Evolutionary conservation across 1,140 invertebrate species (phyloP).

Genomic region (Brachystomella parvula): DNA sequence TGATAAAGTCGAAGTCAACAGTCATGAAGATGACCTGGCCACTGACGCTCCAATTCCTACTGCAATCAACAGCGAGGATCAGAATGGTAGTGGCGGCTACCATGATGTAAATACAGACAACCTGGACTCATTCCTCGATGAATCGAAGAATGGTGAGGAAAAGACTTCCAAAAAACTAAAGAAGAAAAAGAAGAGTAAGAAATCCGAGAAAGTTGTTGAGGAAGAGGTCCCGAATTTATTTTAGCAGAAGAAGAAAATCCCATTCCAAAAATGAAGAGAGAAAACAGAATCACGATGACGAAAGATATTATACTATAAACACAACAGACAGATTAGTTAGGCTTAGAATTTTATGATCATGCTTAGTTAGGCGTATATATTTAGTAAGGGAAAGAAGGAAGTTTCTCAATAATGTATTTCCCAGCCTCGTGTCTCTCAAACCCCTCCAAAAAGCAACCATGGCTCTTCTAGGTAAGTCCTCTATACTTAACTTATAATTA

Average conservation of each 20-base stretch:
- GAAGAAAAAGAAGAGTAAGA: background rate
- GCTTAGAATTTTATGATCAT: too few species aligned
- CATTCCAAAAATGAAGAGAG: background rate
- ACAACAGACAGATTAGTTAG: too few species aligned
- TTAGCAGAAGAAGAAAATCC: background rate
- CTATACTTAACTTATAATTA: background rate
- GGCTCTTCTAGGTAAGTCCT: background rate
- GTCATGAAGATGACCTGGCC: constrained; percentile 5
- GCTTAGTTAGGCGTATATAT: too few species aligned
- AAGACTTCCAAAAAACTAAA: background rate
- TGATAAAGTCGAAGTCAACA: constrained; percentile 5
- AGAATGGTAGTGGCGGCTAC: background rate
- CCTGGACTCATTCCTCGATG: background rate
- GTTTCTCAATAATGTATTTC: too few species aligned
- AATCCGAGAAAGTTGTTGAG: background rate
- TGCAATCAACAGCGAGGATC: background rate
- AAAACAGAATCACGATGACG: background rate
- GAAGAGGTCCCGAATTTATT: background rate
- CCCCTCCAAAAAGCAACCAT: background rate
- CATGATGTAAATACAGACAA: constrained; percentile 11
- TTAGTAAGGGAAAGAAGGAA: too few species aligned
- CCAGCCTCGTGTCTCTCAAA: background rate
- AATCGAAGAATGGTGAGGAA: background rate
- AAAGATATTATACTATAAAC: too few species aligned
- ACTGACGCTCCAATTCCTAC: background rate